Percentiles rank a stretch among this genome's conserved stretches.
These are phyloP conservation scores for Pachyrhynchus sulphureomaculatus DNA, from an alignment of 1,140 invertebrate species.

Conservation along the genomic window DNA sequence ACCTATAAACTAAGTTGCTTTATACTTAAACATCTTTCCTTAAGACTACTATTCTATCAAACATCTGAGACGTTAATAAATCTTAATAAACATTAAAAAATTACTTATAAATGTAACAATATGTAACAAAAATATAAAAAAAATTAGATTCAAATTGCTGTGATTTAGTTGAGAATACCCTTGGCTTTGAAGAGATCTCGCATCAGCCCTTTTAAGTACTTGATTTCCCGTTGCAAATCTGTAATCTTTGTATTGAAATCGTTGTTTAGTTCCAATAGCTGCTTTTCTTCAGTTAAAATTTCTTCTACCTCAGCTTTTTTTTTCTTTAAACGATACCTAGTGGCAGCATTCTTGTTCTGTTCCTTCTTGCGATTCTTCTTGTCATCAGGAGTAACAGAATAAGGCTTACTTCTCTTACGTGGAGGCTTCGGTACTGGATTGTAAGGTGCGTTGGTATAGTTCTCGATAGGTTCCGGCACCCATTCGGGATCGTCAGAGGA, in stretches of 20 bases:
- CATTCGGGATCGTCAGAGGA: slow-evolving; percentile 56
- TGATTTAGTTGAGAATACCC: slow-evolving; percentile 64
- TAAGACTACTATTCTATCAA: slow-evolving; percentile 26
- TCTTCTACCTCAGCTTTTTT: slow-evolving; percentile 84
- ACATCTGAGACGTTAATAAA: slow-evolving; percentile 12
- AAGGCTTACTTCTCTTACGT: slow-evolving; percentile 64
- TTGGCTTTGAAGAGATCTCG: slow-evolving; percentile 78
- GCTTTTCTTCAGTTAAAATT: slow-evolving; percentile 71
- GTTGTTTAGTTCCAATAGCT: slow-evolving; percentile 66
- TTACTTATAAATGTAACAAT: not conserved
- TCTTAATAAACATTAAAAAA: slow-evolving; percentile 7
- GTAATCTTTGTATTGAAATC: slow-evolving; percentile 67
- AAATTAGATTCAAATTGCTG: too few relatives aligned
- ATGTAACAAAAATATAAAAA: too few relatives aligned
- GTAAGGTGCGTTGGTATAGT: slow-evolving; percentile 9
- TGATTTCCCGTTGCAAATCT: slow-evolving; percentile 77
- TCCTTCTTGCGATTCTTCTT: slow-evolving; percentile 84
- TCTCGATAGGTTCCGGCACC: slow-evolving; percentile 47
- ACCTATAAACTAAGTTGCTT: too few relatives aligned
- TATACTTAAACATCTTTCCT: slow-evolving; percentile 27
- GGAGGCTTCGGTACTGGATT: slow-evolving; percentile 18
- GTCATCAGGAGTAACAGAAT: slow-evolving; percentile 67
- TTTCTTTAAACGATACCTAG: slow-evolving; percentile 89
- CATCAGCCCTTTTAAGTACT: slow-evolving; percentile 84
- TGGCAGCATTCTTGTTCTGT: slow-evolving; percentile 93